phyloP scores from a whole-genome alignment of 30 jellyfish, hydroid and myxozoan genomes.

The Turritopsis rubra region DNA sequence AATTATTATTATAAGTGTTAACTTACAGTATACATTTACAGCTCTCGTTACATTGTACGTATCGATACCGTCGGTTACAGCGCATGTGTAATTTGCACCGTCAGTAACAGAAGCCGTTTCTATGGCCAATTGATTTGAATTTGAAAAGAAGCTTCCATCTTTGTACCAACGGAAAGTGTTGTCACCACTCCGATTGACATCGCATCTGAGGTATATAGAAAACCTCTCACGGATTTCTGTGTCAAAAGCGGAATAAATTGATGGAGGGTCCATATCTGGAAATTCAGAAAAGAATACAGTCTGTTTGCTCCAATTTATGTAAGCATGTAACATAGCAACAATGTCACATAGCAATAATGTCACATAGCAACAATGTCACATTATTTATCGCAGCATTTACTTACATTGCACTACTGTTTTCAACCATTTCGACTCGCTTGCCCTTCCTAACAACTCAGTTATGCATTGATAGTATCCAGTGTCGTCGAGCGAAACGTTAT shows the following conservation, averaged over 20 bases:
- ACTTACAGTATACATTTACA: background rate
- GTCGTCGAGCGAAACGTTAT: background rate
- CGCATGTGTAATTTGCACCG: background rate
- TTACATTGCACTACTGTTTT: background rate
- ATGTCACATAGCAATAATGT: background rate
- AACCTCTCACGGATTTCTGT: background rate
- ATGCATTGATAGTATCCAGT: background rate
- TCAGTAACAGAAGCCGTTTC: background rate
- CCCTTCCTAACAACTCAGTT: background rate
- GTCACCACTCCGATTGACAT: background rate
- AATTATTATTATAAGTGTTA: too few relatives aligned
- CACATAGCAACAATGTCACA: background rate
- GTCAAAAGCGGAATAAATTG: background rate
- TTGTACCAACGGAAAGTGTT: background rate
- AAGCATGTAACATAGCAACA: background rate
- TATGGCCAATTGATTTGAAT: background rate
- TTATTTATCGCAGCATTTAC: too few relatives aligned
- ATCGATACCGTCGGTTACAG: background rate
- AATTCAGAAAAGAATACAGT: background rate
- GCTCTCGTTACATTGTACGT: background rate
- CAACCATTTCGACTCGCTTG: background rate
- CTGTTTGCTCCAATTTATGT: background rate
- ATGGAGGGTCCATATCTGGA: background rate
- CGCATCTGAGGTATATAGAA: background rate
- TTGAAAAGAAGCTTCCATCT: background rate